Percentiles rank a stretch among this genome's conserved stretches.
Conservation (phyloP, 2,888 invertebrate genomes). For the Lucinisca nassula region DNA sequence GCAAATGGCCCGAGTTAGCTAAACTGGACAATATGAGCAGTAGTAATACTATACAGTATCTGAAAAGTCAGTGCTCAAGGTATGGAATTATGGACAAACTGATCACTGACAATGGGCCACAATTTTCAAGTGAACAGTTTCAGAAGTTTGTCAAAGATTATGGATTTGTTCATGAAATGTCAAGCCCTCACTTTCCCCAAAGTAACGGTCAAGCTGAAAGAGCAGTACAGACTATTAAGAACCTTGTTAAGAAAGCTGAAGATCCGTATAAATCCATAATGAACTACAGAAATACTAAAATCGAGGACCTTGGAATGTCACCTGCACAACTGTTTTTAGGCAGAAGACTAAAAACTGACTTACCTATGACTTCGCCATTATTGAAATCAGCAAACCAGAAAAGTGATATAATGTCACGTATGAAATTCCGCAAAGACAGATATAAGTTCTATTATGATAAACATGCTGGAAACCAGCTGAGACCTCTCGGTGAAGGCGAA, state of each 20-base stretch:
- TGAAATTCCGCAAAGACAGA: conserved; percentile 12
- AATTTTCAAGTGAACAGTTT: no score
- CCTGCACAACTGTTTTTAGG: conserved; percentile 51
- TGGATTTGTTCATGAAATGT: no score
- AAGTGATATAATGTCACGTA: neutral
- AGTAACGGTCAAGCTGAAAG: conserved; percentile 61
- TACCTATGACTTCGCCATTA: conserved; percentile 28
- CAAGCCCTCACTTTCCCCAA: conserved; percentile 42
- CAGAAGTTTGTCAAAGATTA: no score
- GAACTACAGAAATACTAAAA: conserved; percentile 59
- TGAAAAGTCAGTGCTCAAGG: no score
- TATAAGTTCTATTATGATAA: conserved; percentile 16
- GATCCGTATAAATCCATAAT: conserved; percentile 63
- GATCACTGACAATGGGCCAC: no score
- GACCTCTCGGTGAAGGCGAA: neutral
- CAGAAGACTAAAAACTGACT: conserved; percentile 44
- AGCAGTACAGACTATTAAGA: conserved; percentile 52
- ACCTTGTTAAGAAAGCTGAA: conserved; percentile 51
- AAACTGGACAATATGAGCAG: no score
- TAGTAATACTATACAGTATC: no score
- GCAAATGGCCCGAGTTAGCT: conserved; percentile 69
- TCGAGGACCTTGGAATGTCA: conserved; percentile 48
- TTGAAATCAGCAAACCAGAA: neutral
- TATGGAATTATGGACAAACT: no score
- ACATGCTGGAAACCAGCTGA: neutral